A percentile compares a stretch with the other conserved stretches of the same genome.
phyloP scores from a whole-genome alignment of 2,113 vertebrate species.

The Rhizomys pruinosus region DNA sequence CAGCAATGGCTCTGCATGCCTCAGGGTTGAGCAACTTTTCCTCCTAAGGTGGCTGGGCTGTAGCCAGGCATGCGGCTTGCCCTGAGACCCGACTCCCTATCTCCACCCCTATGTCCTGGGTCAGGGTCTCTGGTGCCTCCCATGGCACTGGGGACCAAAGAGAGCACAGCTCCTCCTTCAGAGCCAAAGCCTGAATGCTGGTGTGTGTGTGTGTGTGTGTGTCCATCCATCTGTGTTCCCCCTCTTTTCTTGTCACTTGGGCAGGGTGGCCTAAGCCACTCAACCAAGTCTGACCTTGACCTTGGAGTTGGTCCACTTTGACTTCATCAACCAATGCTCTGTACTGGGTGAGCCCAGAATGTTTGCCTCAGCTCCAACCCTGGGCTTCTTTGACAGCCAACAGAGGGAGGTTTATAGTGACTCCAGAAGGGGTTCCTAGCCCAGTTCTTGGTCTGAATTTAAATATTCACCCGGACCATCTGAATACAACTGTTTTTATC shows the following conservation, averaged over 20 bases:
- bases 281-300: not conserved
- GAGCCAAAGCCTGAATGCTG: not conserved
- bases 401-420: constrained; percentile 9
- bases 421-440: not conserved
- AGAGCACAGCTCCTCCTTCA: not conserved
- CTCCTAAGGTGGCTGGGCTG: constrained; percentile 77
- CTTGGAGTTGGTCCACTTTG: not conserved
- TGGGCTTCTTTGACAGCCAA: not conserved
- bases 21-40: constrained; percentile 82
- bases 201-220: not conserved
- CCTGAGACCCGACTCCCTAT: not conserved
- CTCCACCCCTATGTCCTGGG: no score
- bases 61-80: constrained; percentile 46
- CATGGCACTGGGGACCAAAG: not conserved
- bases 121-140: not conserved
- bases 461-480: constrained; percentile 9
- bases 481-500: not conserved
- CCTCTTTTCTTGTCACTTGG: not conserved
- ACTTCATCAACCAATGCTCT: not conserved
- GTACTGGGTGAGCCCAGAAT: not conserved
- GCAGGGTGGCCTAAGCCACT: not conserved
- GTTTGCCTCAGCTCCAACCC: not conserved
- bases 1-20: constrained; percentile 83
- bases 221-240: no score
- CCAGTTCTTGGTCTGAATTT: constrained; percentile 22